Evolutionary conservation across 2,113 vertebrate genomes (phyloP).

Genomic region (Nesogale talazaci): DNA sequence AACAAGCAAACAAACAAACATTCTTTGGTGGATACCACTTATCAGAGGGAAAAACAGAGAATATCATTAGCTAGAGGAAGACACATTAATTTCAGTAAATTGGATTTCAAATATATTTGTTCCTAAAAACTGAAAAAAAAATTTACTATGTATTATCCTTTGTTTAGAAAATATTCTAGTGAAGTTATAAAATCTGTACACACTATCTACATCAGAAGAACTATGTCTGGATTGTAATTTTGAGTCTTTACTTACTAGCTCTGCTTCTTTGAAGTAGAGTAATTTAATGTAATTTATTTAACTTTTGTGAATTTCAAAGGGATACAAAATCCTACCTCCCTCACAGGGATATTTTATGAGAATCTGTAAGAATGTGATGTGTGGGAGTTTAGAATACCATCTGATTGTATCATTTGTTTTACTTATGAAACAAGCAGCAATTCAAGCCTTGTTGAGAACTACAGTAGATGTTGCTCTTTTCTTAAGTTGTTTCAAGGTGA

Average conservation of each 20-base stretch:
- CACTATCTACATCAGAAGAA: neutral
- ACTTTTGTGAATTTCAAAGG: slow-evolving; percentile 1
- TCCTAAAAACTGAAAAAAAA: neutral
- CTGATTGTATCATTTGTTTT: neutral
- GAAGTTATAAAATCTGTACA: neutral
- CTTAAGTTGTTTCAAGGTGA: neutral
- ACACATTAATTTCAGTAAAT: too few species aligned
- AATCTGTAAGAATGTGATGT: neutral
- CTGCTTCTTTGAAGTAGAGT: slow-evolving; percentile 5
- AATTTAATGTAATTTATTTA: neutral
- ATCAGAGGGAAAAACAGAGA: too few species aligned
- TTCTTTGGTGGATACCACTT: too few species aligned
- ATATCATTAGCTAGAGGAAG: too few species aligned
- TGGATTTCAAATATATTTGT: neutral
- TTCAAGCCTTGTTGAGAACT: neutral
- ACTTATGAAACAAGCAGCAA: neutral
- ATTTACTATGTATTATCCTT: neutral
- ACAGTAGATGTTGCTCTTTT: neutral
- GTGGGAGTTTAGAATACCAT: neutral
- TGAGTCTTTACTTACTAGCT: slow-evolving; percentile 7
- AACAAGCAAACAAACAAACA: too few species aligned
- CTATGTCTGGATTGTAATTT: slow-evolving; percentile 30
- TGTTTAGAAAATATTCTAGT: neutral
- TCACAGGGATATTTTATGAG: slow-evolving; percentile 17
- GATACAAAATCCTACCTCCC: slow-evolving; percentile 8